A percentile compares a stretch with the other conserved stretches of the same genome.
Conservation (phyloP, 2,113 vertebrate genomes). For the Meleagris gallopavo region DNA sequence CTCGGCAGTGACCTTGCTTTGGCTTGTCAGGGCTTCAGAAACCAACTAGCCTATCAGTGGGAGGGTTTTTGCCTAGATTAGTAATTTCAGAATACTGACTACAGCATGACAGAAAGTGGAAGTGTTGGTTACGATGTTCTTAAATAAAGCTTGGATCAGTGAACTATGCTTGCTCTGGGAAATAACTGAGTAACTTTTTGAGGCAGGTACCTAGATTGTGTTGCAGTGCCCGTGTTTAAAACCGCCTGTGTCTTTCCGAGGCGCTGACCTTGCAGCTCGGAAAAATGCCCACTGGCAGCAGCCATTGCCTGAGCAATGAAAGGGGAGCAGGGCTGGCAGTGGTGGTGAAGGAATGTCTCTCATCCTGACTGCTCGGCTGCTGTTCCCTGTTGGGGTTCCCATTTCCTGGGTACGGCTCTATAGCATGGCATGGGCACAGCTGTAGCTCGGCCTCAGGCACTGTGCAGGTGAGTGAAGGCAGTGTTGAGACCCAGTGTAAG, state of each 20-base stretch:
- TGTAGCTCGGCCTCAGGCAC: neutral
- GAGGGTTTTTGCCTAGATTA: neutral
- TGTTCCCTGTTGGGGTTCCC: neutral
- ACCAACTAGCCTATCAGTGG: neutral
- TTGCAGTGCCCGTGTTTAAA: neutral
- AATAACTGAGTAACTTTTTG: neutral
- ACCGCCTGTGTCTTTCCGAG: rapidly evolving
- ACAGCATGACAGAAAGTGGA: neutral
- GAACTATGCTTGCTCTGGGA: neutral
- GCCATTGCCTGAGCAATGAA: neutral
- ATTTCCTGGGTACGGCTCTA: neutral
- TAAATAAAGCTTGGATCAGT: neutral
- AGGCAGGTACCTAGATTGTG: neutral
- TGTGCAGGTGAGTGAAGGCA: neutral
- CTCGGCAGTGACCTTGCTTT: constrained; percentile 19
- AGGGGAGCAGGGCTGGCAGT: neutral
- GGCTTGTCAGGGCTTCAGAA: neutral
- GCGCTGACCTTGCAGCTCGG: rapidly evolving
- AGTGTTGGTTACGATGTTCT: neutral
- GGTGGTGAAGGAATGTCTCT: neutral
- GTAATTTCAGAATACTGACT: neutral
- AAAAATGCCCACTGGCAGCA: neutral
- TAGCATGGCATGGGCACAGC: neutral
- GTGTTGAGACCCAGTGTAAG: neutral
- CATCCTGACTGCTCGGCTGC: neutral